Base-by-base conservation (phyloP, 1,140 invertebrate species). In the Caenorhabditis briggsae region DNA sequence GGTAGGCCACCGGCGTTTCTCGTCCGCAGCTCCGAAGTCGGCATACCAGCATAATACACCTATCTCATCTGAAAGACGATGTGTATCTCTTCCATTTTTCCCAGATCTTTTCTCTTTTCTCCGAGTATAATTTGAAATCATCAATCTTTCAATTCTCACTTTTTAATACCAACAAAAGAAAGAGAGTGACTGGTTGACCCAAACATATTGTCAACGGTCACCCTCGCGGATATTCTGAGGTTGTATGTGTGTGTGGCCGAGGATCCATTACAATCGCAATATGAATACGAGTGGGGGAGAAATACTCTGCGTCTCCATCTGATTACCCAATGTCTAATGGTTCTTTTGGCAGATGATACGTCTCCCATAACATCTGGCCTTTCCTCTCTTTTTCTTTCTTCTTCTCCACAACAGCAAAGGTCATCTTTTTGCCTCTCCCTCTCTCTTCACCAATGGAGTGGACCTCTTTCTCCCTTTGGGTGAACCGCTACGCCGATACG, bases 251-350 rank as follows among this genome's bases (percentile, higher is more conserved):
- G 33, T 33, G 33, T 33, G 11, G 46, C 6, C 20, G n/a, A 12
- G 70, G 70, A 78, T 78, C 70, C 70, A 78, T 78, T 78, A 78
- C 70, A 78, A 78, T 78, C 43, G 70, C 46, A 78, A 53, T 53
- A 53, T 78, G 23, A 78, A 78, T 78, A 46, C 70, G 46, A 50
- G 12, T 78, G 53, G 43, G 5, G 18, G 64, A 6, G 18, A 23
- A 50, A 50, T 78, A 14, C 33, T 50, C 70, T 78, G 70, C 43
- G 70, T 50, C 46, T 78, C 70, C 70, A 20, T 25, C 14, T n/a
- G 23, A 50, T 78, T 78, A 53, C 46, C 11, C n/a, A 78, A 7
- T 78, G 9, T 78, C 70, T 78, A 78, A 50, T 78, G 3, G 70
- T 78, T 50, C 43, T 50, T 78, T 23, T 78, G 46, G 46, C 70